These are phyloP conservation scores for Caenorhabditis drosophilae DNA, from an alignment of 2,888 invertebrate genomes.

Conservation along the genomic window DNA sequence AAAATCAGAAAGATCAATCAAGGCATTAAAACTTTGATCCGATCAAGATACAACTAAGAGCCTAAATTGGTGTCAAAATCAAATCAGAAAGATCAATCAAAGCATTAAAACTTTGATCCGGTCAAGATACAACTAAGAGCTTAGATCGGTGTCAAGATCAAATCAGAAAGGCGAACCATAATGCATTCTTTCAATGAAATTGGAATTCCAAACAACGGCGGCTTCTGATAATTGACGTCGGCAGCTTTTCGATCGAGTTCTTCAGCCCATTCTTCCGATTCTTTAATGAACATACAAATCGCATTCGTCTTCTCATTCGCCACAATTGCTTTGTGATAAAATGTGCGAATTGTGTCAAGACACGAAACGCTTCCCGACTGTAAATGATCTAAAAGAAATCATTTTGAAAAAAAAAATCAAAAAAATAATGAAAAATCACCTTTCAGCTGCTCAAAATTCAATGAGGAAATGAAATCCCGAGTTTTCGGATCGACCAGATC, in stretches of 20 bases:
- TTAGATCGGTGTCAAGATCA: too few species aligned
- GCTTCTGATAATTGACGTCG: constrained; percentile 45
- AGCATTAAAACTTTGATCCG: too few species aligned
- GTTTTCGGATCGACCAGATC: constrained; percentile 22
- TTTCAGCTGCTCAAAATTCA: constrained; percentile 41
- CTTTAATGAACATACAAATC: constrained; percentile 53
- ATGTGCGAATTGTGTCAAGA: constrained; percentile 51
- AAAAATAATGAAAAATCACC: too few species aligned
- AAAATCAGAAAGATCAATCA: too few species aligned
- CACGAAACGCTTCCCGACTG: constrained; percentile 41
- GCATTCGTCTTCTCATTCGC: constrained; percentile 61
- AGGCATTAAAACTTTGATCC: too few species aligned
- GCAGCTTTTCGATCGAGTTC: constrained; percentile 49
- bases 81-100: too few species aligned
- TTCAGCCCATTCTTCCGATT: constrained; percentile 55
- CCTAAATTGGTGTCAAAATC: too few species aligned
- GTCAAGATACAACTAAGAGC: too few species aligned
- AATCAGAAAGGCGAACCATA: too few species aligned
- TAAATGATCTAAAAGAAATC: too few species aligned
- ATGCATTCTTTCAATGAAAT: constrained; percentile 63
- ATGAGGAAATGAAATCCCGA: constrained; percentile 38
- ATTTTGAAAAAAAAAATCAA: too few species aligned
- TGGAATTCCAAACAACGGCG: constrained; percentile 62
- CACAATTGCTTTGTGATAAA: constrained; percentile 43
- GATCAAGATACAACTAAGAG: too few species aligned